Conservation (phyloP, 2,113 vertebrate genomes). For the Lamprotornis superbus region DNA sequence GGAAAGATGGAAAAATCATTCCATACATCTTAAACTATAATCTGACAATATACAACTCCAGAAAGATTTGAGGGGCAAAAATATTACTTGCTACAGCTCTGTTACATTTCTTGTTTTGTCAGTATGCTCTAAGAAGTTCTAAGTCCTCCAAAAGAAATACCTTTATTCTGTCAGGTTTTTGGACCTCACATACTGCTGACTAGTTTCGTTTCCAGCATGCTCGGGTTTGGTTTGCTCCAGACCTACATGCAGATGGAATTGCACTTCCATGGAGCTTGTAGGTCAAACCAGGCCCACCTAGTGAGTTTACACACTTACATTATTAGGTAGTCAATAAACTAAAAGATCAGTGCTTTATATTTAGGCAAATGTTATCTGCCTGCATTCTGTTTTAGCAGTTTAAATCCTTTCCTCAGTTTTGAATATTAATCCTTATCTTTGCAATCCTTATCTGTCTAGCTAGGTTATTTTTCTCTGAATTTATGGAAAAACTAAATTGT, state of each 20-base stretch:
- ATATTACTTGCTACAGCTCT: background rate
- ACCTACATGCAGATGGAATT: background rate
- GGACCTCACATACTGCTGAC: background rate
- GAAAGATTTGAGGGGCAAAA: background rate
- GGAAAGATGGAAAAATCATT: background rate
- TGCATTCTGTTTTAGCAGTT: background rate
- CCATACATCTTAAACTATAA: fast-evolving
- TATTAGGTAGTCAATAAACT: background rate
- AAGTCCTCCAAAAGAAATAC: background rate
- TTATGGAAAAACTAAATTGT: background rate
- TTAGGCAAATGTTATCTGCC: background rate
- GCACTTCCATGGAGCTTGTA: background rate
- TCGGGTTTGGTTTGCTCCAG: background rate
- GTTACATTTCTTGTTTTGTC: background rate
- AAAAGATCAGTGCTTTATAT: background rate
- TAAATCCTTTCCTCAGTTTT: background rate
- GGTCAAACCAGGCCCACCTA: background rate
- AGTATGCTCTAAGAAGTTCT: background rate
- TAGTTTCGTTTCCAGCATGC: background rate
- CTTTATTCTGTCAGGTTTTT: background rate
- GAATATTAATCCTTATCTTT: background rate
- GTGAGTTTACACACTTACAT: background rate
- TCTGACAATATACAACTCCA: background rate
- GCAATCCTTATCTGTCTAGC: background rate
- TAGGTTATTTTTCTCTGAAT: background rate